A percentile compares a stretch with the other conserved stretches of the same genome.
Evolutionary conservation across 2,113 vertebrate species (phyloP).

Genomic region (Syngnathus scovelli): DNA sequence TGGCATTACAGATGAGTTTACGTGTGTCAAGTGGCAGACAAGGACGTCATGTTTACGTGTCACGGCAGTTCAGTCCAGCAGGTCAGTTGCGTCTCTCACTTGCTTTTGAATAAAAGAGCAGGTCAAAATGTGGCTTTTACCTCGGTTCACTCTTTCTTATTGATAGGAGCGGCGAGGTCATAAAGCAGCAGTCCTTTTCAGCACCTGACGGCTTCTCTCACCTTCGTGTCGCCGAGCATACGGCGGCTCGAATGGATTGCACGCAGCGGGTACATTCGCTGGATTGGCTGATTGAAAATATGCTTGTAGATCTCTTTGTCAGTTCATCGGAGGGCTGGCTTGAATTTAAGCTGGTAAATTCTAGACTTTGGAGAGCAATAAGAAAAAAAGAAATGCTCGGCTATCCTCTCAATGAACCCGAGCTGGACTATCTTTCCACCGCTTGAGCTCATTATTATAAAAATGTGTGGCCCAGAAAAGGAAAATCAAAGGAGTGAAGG

Average conservation of each 20-base stretch:
- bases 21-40: not conserved
- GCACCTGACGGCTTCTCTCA: slow-evolving; percentile 31
- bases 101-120: slow-evolving; percentile 46
- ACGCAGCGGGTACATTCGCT: slow-evolving; percentile 18
- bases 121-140: slow-evolving; percentile 49
- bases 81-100: slow-evolving; percentile 45
- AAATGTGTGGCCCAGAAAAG: slow-evolving; percentile 6
- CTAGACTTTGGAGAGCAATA: not conserved
- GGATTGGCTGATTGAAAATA: not conserved
- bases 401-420: slow-evolving; percentile 4
- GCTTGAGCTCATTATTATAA: not conserved
- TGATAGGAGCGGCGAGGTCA: slow-evolving; percentile 35
- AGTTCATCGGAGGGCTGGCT: not conserved
- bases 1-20: not conserved
- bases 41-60: slow-evolving; percentile 16
- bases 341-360: not conserved
- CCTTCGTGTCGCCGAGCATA: slow-evolving; percentile 6
- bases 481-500: not conserved
- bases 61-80: slow-evolving; percentile 10
- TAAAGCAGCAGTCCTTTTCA: slow-evolving; percentile 42
- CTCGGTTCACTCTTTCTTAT: slow-evolving; percentile 33
- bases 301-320: not conserved
- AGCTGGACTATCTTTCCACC: not conserved
- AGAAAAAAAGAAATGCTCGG: not conserved
- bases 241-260: not conserved